A percentile compares a stretch with the other conserved stretches of the same genome.
Conservation (phyloP, 2,888 invertebrate species). For the Drosophila parthenogenetica region DNA sequence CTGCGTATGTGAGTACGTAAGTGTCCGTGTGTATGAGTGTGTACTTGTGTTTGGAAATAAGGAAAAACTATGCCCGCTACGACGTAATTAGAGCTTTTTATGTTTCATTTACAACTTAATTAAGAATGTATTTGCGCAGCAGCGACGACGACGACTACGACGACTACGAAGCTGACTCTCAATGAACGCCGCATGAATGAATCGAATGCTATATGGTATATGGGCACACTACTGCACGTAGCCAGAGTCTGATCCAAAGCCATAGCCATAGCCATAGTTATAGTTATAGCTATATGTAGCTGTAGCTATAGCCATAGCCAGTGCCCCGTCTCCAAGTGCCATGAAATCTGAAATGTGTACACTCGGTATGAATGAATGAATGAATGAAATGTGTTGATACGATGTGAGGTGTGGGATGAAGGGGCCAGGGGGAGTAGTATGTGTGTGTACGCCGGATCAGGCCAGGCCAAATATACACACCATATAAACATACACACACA, state of each 20-base stretch:
- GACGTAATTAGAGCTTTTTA: constrained; percentile 74
- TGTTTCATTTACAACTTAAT: constrained; percentile 78
- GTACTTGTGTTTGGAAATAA: constrained; percentile 35
- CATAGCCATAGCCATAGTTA: constrained; percentile 11
- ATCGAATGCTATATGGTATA: constrained; percentile 14
- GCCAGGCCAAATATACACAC: constrained; percentile 53
- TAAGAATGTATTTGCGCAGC: constrained; percentile 77
- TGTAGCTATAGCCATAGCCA: constrained; percentile 12
- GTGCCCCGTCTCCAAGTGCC: constrained; percentile 25
- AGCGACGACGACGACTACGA: constrained; percentile 13
- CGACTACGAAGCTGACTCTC: constrained; percentile 20
- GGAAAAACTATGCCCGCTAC: constrained; percentile 52
- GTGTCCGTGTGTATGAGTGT: constrained; percentile 18
- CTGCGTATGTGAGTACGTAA: constrained; percentile 1
- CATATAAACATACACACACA: constrained; percentile 22
- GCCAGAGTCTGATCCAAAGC: constrained; percentile 11
- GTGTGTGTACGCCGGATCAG: constrained; percentile 37
- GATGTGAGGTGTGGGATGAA: constrained; percentile 1
- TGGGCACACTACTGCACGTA: constrained; percentile 8
- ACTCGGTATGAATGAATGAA: constrained; percentile 42
- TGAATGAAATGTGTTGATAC: constrained; percentile 33
- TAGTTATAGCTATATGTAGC: constrained; percentile 11
- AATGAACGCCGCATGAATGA: constrained; percentile 59
- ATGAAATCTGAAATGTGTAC: constrained; percentile 52
- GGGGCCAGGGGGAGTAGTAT: constrained; percentile 1